Evolutionary conservation across 2,888 invertebrate species (phyloP), one percentile per base, ranked within the genome.

Genomic region (Bruchidius siliquastri): DNA sequence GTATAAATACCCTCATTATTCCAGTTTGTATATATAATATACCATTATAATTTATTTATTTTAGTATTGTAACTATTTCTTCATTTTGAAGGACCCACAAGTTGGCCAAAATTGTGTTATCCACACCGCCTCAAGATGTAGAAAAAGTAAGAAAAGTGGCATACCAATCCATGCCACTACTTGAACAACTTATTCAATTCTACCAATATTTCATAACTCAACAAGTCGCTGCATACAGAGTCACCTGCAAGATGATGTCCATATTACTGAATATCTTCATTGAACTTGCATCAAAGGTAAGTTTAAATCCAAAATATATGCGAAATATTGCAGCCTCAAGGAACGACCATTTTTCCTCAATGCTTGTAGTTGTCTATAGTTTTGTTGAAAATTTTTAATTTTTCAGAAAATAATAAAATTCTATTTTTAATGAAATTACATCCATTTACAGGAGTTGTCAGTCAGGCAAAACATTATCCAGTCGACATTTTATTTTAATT

Each of bases 241-340:
- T 93, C 0, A 91, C 93, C 0, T 92, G 93, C 79, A 97, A 97
- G 87, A 91, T 97, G 88, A 88, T 94, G 8, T 94, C 95, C 0
- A 90, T 96, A 2, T 88, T 98, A 73, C 85, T 96, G 72, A 93
- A 92, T 76, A 92, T 97, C 20, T 98, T 98, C 85, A 91, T 93
- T 0, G 95, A 96, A 80, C 88, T 98, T 32, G 91, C 93, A 20
- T 88, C 90, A 68, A 94, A 93, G 89, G 90, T 90, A 85, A 82
- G 79, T 78, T 69, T 26, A 8, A 26, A 4, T 26, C 8, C 26
- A 26, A 8, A 26, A 26, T 26, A 2, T 8, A 2, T 73, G 21
- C 20, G n/a, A 10, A 18, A 20, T 2, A 4, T 8, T 26, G 26
- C 26, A 26, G n/a, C n/a, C n/a, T n/a, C n/a, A n/a, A n/a, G n/a